phyloP scores from a whole-genome alignment of 2,113 vertebrate genomes.

The Nicator chloris region DNA sequence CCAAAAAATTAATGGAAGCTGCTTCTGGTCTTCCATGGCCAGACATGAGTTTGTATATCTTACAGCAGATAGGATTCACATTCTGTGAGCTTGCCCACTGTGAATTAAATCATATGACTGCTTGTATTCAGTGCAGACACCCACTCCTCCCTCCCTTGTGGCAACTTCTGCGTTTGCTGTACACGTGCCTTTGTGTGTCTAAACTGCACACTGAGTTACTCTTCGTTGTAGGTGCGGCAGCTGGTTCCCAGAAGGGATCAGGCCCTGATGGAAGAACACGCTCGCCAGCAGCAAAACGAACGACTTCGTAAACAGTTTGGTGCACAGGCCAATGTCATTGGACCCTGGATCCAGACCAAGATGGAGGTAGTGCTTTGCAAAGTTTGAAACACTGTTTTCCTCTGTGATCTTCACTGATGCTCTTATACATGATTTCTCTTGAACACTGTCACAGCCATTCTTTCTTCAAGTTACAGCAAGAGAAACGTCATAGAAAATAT shows the following conservation, averaged over 20 bases:
- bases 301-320: constrained; percentile 95
- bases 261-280: constrained; percentile 92
- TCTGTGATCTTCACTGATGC: neutral
- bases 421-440: neutral
- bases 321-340: constrained; percentile 94
- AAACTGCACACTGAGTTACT: neutral
- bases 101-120: neutral
- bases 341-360: constrained; percentile 98
- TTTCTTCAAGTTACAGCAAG: neutral
- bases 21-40: neutral
- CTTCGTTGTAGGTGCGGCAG: constrained; percentile 82
- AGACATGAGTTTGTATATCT: neutral
- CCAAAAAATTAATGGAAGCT: neutral
- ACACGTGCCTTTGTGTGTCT: neutral
- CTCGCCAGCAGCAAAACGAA: constrained; percentile 96
- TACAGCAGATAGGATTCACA: neutral
- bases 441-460: neutral
- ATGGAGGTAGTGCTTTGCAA: constrained; percentile 84
- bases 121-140: neutral
- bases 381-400: neutral
- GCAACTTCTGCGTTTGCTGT: neutral
- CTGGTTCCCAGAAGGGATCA: constrained; percentile 95
- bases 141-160: neutral
- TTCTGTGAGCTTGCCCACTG: neutral
- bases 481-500: neutral